Percentiles rank a stretch among this genome's conserved stretches.
phyloP scores from a whole-genome alignment of 2,797 vertebrate genomes.

The Microctenopoma stevenorrisi region DNA sequence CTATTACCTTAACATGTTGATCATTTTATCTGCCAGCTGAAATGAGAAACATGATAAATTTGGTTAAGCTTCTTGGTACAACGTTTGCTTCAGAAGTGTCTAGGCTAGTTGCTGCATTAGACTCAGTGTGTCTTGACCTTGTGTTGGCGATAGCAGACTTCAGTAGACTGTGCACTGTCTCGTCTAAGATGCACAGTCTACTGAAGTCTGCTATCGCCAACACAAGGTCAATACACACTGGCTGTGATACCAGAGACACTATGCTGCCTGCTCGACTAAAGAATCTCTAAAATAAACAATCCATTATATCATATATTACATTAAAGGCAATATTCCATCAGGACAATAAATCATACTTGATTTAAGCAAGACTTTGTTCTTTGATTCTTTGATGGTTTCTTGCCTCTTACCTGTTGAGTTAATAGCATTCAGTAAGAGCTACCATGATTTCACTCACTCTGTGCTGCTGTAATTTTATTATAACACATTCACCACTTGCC shows the following conservation, averaged over 20 bases:
- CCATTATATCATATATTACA: background rate
- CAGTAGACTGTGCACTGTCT: conserved; percentile 81
- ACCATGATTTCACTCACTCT: background rate
- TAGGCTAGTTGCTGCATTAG: conserved; percentile 75
- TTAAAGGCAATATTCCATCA: background rate
- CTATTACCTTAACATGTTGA: too few species aligned
- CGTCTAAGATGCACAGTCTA: conserved; percentile 84
- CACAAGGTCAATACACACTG: too few species aligned
- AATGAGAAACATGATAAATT: too few species aligned
- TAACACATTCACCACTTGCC: too few species aligned
- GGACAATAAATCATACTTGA: background rate
- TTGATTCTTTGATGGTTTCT: too few species aligned
- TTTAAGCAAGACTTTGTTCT: background rate
- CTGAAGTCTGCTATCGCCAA: too few species aligned
- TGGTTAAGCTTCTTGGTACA: background rate
- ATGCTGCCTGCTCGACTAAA: conserved; percentile 50
- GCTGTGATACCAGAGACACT: conserved; percentile 85
- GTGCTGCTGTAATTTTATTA: too few species aligned
- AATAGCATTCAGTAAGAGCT: background rate
- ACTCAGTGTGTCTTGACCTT: conserved; percentile 62
- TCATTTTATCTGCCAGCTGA: too few species aligned
- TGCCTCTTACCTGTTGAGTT: background rate
- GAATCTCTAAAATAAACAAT: background rate
- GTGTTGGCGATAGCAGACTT: conserved; percentile 76
- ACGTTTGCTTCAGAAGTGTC: conserved; percentile 81